A percentile compares a stretch with the other conserved stretches of the same genome.
Evolutionary conservation across 2,888 invertebrate species (phyloP).

Genomic region (Chalcosyrphus nemorum): DNA sequence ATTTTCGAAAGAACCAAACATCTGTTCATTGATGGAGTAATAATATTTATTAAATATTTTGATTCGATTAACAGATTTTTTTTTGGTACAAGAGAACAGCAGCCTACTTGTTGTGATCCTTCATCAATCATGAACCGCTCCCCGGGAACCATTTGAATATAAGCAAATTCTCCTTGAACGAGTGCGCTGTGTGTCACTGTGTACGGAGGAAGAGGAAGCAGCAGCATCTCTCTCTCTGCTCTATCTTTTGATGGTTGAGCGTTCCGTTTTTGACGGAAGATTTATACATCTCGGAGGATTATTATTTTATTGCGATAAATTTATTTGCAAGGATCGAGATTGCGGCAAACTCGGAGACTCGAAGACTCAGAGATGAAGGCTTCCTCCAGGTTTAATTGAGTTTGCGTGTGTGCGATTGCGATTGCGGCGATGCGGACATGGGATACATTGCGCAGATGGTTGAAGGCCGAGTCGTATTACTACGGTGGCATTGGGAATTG

Average conservation of each 20-base stretch:
- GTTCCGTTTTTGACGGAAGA: constrained; percentile 65
- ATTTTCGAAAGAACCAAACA: constrained; percentile 51
- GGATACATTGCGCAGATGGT: constrained; percentile 55
- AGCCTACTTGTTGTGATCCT: constrained; percentile 26
- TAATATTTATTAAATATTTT: constrained; percentile 70
- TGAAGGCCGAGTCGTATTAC: constrained; percentile 49
- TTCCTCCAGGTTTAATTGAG: constrained; percentile 57
- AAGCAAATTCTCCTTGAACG: constrained; percentile 60
- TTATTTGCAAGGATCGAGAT: constrained; percentile 67
- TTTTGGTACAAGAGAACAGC: not conserved
- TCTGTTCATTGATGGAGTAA: constrained; percentile 64
- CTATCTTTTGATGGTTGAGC: constrained; percentile 56
- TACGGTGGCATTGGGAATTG: not conserved
- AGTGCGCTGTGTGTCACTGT: constrained; percentile 28
- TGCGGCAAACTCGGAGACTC: too few species aligned
- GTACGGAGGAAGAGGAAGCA: not conserved
- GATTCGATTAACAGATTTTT: constrained; percentile 68
- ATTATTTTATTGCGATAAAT: constrained; percentile 73
- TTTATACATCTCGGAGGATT: constrained; percentile 69
- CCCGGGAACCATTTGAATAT: constrained; percentile 67
- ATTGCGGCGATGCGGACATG: too few species aligned
- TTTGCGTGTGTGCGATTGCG: constrained; percentile 62
- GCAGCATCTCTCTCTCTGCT: constrained; percentile 48
- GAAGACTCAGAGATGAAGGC: not conserved
- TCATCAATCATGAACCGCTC: constrained; percentile 61